Conservation (phyloP, 2,888 invertebrate species). For the Rhyacophila evoluta region DNA sequence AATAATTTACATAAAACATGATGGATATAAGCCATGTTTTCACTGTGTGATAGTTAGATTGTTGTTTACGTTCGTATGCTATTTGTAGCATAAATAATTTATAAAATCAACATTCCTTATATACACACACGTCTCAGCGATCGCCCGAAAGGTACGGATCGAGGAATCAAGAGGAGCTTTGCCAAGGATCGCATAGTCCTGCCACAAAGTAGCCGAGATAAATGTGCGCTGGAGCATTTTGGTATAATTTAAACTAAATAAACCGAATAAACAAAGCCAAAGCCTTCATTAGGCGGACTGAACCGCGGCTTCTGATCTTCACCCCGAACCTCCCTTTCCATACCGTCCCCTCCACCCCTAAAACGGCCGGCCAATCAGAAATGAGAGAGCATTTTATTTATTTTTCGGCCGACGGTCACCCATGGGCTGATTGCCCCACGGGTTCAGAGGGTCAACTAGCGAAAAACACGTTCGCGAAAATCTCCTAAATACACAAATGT, state of each 20-base stretch:
- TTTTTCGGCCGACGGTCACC: conserved; percentile 53
- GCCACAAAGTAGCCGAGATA: conserved; percentile 20
- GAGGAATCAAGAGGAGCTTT: neutral
- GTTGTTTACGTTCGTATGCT: neutral
- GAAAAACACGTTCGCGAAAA: conserved; percentile 1
- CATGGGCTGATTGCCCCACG: conserved; percentile 46
- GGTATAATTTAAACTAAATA: conserved; percentile 53
- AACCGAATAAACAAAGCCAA: conserved; percentile 52
- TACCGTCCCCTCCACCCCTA: conserved; percentile 38
- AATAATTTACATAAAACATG: too few species aligned
- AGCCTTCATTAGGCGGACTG: conserved; percentile 51
- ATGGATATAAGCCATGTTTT: too few species aligned
- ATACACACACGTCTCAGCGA: neutral
- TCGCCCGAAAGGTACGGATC: conserved; percentile 4
- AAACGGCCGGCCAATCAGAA: conserved; percentile 48
- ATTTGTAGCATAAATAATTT: conserved; percentile 2
- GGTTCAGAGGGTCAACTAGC: conserved; percentile 10
- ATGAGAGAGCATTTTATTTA: conserved; percentile 56
- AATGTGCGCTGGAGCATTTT: conserved; percentile 26
- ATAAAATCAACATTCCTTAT: conserved; percentile 9
- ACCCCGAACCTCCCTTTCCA: conserved; percentile 40
- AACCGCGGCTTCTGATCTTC: conserved; percentile 46
- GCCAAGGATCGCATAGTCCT: conserved; percentile 13
- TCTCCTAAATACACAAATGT: conserved; percentile 16
- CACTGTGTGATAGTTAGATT: too few species aligned